Evolutionary conservation across 2,113 vertebrate genomes (phyloP), one percentile per base, ranked within the genome.

Genomic region (Lepisosteus oculatus): DNA sequence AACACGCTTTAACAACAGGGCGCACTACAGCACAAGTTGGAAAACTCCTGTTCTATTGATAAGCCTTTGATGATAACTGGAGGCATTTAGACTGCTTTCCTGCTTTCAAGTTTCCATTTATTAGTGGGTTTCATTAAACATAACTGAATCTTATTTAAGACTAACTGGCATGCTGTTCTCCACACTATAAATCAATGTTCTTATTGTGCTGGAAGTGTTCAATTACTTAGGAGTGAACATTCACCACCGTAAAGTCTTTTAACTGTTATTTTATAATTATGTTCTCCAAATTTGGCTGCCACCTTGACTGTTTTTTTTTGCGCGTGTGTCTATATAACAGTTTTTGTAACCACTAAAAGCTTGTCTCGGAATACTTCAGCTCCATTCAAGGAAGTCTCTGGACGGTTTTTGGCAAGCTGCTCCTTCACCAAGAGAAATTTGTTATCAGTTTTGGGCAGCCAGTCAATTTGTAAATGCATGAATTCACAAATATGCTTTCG

Each of bases 101-200:
- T 29, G 77, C 85, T 87, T 87, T 86, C 84, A 86, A 89, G 87
- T 87, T 82, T 86, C 79, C 85, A 85, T 88, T 87, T 86, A 88
- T 84, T 87, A 90, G 86, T 85, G 84, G 81, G 77, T 86, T 78
- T 85, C 86, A 84, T 81, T 84, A 87, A 51, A 82, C 73, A 80
- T 77, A 80, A 82, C 77, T 73, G 67, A 81, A 82, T 79, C 81
- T 76, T 81, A 79, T 73, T 79, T 85, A 84, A 86, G 81, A 81
- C 81, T 81, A 75, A 67, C 80, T 75, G 81, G 29, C 81, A 79
- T 81, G 81, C 70, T 62, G 80, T 76, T 75, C 78, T 83, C 83
- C 80, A 86, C 69, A 80, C 17, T 73, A 85, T 81, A 82, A 62
- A 77, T 78, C 78, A 70, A 65, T 67, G 77, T 3, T 71, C 81